Percentiles rank a stretch among this genome's conserved stretches.
phyloP scores from a whole-genome alignment of 2,888 invertebrate genomes.

The Eupsilia transversa region DNA sequence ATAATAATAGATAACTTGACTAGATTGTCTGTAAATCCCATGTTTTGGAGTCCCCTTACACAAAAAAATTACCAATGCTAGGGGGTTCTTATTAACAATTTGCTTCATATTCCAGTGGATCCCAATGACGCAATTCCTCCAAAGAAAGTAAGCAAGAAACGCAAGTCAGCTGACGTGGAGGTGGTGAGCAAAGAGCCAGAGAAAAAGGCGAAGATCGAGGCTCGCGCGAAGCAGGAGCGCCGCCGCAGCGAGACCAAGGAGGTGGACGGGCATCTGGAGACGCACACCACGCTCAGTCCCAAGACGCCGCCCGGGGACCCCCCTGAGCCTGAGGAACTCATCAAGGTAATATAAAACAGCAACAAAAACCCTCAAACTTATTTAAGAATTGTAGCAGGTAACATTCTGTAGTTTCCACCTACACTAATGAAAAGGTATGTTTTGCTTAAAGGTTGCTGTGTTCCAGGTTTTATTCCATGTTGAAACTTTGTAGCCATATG shows the following conservation, averaged over 20 bases:
- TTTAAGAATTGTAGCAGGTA: no score
- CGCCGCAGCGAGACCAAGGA: conserved; percentile 88
- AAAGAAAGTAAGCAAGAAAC: conserved; percentile 81
- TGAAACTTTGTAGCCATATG: neutral
- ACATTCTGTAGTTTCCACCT: no score
- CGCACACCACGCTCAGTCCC: conserved; percentile 94
- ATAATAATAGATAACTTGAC: neutral
- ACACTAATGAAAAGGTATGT: no score
- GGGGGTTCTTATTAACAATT: neutral
- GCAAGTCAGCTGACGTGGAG: conserved; percentile 80
- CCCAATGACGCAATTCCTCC: conserved; percentile 81
- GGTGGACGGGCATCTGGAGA: conserved; percentile 93
- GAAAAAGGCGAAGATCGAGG: conserved; percentile 85
- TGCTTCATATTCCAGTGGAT: conserved; percentile 78
- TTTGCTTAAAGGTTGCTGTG: no score
- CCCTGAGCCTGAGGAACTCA: conserved; percentile 97
- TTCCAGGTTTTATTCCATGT: neutral
- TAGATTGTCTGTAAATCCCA: neutral
- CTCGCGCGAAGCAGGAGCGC: conserved; percentile 78
- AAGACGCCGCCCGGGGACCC: conserved; percentile 95
- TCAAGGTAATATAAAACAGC: conserved; percentile 89
- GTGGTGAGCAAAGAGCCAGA: conserved; percentile 77
- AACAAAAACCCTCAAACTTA: neutral
- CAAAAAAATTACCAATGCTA: neutral
- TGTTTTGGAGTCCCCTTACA: neutral